Base-by-base conservation (phyloP, 2,113 vertebrate genomes). In the Camelus dromedarius region DNA sequence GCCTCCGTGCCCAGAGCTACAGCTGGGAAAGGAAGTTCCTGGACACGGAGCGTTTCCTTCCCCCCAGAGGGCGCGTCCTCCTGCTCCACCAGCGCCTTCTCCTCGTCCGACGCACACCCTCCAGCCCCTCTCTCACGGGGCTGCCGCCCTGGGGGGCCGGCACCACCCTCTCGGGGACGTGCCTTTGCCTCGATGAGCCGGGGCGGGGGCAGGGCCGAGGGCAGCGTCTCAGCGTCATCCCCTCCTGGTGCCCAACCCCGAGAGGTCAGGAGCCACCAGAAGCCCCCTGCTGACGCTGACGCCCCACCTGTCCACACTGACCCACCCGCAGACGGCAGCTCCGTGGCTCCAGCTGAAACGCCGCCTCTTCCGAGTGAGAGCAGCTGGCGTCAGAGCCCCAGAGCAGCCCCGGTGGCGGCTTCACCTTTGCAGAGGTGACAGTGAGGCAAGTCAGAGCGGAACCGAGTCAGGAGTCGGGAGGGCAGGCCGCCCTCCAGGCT, bases 231-330 rank as follows among this genome's bases (percentile, higher is more conserved):
- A 38, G 38, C 15, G 26, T 48, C 30, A 2, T 3, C 20, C 26
- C 46, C 35, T 67, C 67, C 66, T 11, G 60, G 26, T 35, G 28
- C 14, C 20, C 32, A 73, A 42, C 35, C 3, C 69, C 0, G 54
- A 72, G 67, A 67, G 69, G 50, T 66, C 62, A 77, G 85, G 72
- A 52, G 72, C 70, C 18, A 60, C 90, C 89, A 85, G 77, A 79
- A 94, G 89, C 62, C 67, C 48, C 14, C 66, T 52, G 35, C 46
- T 9, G 82, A 80, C 6, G 32, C 46, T 32, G 66, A 24, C 62
- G 89, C 86, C 85, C 81, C 77, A 94, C 89, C 91, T 95, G 95
- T 75, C 72, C 81, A 32, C 12, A 4, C 91, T 93, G 84, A 95
- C 76, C 87, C 91, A 38, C 88, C 81, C 85, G 85, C 89, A 82